Base-by-base conservation (phyloP, 2,888 invertebrate genomes). In the Neoascia interrupta region DNA sequence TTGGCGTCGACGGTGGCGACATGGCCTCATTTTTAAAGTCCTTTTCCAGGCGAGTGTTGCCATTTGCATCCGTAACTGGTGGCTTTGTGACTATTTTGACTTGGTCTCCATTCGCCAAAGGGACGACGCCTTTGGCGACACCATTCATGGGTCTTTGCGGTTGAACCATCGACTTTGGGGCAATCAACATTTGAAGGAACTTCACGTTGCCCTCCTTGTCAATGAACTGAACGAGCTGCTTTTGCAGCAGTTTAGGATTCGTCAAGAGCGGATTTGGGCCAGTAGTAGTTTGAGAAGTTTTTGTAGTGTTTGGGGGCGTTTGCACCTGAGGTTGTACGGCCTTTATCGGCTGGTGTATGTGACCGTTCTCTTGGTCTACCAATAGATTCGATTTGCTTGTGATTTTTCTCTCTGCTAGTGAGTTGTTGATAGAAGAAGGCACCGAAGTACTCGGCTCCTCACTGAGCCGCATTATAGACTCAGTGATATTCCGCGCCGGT, bases 201-300 rank as follows among this genome's bases (percentile, higher is more conserved):
- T 84, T 85, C 1, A 84, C 75, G 72, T 85, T 85, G 0, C 84
- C 84, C 43, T 83, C 73, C 19, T 84, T 83, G 63, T 85, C 84
- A 13, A 85, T 81, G 26, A 84, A 82, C 43, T 85, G 84, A 0
- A 85, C 82, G 4, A 84, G 56, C 79, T 85, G 85, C 63, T 83
- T 84, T 56, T 84, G 83, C 4, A 84, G 81, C 15, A 84, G 64
- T 73, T 83, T 81, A 3, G 58, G 36, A 41, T 72, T 76, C 26
- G 21, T 19, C 3, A 26, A 8, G 0, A 16, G 10, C 6, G 15
- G 16, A 26, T 45, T 64, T n/a, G 1, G 53, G 43, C 58, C 75
- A 34, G 58, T 70, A 0, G 19, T n/a, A 5, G 23, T 0, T 19
- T 51, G 39, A 1, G 1, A 4, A 5, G 19, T 11, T 5, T 28